Evolutionary conservation across 2,113 vertebrate genomes (phyloP), one percentile per base, ranked within the genome.

Genomic region (Tonatia bakeri): DNA sequence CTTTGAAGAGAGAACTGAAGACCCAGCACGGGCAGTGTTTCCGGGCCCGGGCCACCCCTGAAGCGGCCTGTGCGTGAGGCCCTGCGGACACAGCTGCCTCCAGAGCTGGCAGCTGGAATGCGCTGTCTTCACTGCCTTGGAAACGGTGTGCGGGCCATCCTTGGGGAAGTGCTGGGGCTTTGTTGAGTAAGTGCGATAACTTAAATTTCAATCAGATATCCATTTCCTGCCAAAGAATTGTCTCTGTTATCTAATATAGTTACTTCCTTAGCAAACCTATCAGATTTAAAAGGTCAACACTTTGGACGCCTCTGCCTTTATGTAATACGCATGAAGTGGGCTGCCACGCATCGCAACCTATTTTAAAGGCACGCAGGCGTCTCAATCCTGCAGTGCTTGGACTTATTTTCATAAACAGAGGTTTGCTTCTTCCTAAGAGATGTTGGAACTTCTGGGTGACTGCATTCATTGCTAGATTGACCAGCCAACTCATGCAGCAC

Each of bases 161-260:
- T 65, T 79, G 17, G 95, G 79, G 93, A 94, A 96, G 93, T 65
- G 91, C 28, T 33, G 54, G 33, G 50, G 84, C 91, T 91, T 95
- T 93, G 89, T 72, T 89, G 92, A 91, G 54, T 83, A 91, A 90
- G 45, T 87, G 67, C 75, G 86, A 80, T 91, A 94, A 70, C 73
- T 95, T 94, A 94, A 92, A 96, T 98, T 96, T 96, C 54, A 94
- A 93, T 86, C 93, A 96, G 75, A 45, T 90, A 93, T 87, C 79
- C 94, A 72, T 80, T 88, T 95, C 79, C 64, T 95, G 83, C 81
- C 79, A 96, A 90, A 17, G 14, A 86, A 80, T 70, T 83, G 15
- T 92, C 40, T 93, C 69, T 86, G 11, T 83, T 95, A 94, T 88
- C 65, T 93, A 94, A 88, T 83, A 77, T 19, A 92, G 67, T 61